Evolutionary conservation across 2,888 invertebrate genomes (phyloP).

Genomic region (Synergus japonicus): DNA sequence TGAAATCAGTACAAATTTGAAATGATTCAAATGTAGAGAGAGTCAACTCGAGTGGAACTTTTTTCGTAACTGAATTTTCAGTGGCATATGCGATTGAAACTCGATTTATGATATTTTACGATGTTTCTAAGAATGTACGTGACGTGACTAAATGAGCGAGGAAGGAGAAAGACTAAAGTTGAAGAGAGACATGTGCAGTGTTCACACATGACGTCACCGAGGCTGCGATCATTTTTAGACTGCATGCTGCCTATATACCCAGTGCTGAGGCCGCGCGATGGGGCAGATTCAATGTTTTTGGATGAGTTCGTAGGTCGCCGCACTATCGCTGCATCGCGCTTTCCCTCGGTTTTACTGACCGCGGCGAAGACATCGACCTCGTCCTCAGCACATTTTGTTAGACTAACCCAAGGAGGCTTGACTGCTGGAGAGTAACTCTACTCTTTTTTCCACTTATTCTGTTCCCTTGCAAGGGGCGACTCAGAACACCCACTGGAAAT

Average conservation of each 20-base stretch:
- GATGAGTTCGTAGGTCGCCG: slow-evolving; percentile 45
- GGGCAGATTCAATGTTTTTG: slow-evolving; percentile 52
- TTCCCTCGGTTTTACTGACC: slow-evolving; percentile 69
- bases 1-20: too few species aligned
- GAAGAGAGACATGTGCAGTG: slow-evolving; percentile 39
- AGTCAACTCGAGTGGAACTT: background rate
- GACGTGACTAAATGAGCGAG: slow-evolving; percentile 11
- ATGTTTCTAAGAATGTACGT: slow-evolving; percentile 9
- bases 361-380: slow-evolving; percentile 63
- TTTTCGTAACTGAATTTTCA: background rate
- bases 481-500: background rate
- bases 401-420: background rate
- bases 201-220: slow-evolving; percentile 64
- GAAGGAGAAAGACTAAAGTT: background rate
- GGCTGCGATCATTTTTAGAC: slow-evolving; percentile 71
- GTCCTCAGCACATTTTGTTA: slow-evolving; percentile 26
- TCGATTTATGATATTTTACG: background rate
- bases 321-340: slow-evolving; percentile 59
- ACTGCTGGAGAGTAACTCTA: background rate
- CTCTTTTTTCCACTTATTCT: background rate
- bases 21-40: too few species aligned
- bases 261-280: background rate
- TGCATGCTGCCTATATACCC: slow-evolving; percentile 53
- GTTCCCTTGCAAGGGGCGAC: background rate
- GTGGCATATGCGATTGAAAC: background rate